A percentile compares a stretch with the other conserved stretches of the same genome.
Conservation (phyloP, 2,797 vertebrate genomes). For the Rhinichthys osculus region DNA sequence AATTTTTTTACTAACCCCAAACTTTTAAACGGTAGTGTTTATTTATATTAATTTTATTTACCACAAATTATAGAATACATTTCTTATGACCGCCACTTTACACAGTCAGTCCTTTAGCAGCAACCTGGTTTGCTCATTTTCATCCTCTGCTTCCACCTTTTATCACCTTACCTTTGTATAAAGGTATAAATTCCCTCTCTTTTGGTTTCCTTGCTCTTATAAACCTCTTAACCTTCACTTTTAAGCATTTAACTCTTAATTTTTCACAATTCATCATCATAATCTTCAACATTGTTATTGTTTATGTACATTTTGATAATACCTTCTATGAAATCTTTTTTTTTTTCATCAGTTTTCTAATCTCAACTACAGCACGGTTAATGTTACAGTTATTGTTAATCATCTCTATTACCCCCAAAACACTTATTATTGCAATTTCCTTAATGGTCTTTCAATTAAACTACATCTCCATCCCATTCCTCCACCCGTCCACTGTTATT, state of each 20-base stretch:
- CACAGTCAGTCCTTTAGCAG: neutral
- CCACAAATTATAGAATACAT: neutral
- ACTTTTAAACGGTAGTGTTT: neutral
- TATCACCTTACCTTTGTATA: neutral
- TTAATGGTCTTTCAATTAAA: constrained; percentile 8
- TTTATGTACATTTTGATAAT: neutral
- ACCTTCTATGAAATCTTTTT: neutral
- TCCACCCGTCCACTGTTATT: constrained; percentile 50
- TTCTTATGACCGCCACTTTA: neutral
- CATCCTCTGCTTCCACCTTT: neutral
- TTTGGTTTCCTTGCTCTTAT: constrained; percentile 6
- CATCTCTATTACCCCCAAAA: neutral
- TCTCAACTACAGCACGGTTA: neutral
- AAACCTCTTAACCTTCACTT: neutral
- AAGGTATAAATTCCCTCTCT: neutral
- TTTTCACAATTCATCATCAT: neutral
- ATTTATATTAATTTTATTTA: neutral
- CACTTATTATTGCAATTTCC: neutral
- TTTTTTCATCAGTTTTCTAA: neutral
- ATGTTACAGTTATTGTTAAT: neutral
- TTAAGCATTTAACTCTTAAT: neutral
- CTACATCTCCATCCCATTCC: constrained; percentile 28
- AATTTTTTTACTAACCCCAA: neutral
- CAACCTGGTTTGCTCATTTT: neutral
- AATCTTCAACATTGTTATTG: neutral